Evolutionary conservation across 2,797 vertebrate species (phyloP).

Genomic region (Mallotus villosus): DNA sequence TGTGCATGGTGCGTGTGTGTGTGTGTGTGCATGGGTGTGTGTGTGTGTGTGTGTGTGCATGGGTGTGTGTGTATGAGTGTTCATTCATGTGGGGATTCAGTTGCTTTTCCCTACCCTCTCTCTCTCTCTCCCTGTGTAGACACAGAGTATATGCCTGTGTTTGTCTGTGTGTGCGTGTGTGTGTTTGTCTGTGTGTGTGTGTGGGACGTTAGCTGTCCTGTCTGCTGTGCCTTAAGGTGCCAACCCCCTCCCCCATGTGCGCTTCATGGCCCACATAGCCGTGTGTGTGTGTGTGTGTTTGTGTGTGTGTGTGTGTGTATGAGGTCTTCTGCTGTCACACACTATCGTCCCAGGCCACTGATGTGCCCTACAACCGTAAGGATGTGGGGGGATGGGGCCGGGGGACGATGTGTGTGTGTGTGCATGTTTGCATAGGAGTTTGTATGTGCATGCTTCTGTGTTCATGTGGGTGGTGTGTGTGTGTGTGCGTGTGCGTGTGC

Average conservation of each 20-base stretch:
- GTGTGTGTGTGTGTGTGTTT: constrained; percentile 11
- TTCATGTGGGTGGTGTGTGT: constrained; percentile 13
- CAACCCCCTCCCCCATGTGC: constrained; percentile 24
- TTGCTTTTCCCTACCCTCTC: constrained; percentile 40
- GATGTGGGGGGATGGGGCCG: constrained; percentile 25
- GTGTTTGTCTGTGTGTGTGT: constrained; percentile 10
- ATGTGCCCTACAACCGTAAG: constrained; percentile 65
- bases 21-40: constrained; percentile 8
- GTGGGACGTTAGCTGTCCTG: constrained; percentile 45
- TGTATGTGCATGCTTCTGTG: constrained; percentile 9
- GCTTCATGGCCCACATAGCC: constrained; percentile 51
- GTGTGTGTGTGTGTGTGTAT: constrained; percentile 39
- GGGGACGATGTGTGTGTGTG: constrained; percentile 27
- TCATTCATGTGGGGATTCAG: constrained; percentile 41
- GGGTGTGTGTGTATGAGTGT: constrained; percentile 34
- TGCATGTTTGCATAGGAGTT: constrained; percentile 1
- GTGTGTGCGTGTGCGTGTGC: constrained; percentile 29
- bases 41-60: constrained; percentile 23
- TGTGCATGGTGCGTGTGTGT: constrained; percentile 8
- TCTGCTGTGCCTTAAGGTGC: constrained; percentile 61
- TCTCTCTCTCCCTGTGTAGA: constrained; percentile 30
- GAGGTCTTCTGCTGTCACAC: constrained; percentile 64
- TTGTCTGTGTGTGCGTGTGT: constrained; percentile 18
- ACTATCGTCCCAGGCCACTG: constrained; percentile 61
- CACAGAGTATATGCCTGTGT: constrained; percentile 13